Evolutionary conservation across 2,888 invertebrate genomes (phyloP), one percentile per base, ranked within the genome.

Genomic region (Calliphora vomitoria): DNA sequence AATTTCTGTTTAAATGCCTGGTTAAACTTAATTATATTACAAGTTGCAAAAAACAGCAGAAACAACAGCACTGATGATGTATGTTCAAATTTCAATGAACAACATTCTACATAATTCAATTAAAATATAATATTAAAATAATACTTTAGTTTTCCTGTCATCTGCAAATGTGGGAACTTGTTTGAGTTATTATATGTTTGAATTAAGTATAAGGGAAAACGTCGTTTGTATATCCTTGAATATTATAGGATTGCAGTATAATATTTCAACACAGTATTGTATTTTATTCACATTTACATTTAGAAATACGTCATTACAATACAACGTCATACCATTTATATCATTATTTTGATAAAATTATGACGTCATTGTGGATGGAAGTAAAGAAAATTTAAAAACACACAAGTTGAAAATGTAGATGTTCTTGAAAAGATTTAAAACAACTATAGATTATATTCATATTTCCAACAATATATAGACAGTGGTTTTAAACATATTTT

Each of bases 71-170:
- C 60, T 2, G 60, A 25, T 31, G 13, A 72, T 71, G n/a, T 64
- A 18, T 81, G 62, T 53, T 64, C n/a, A 11, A 62, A 38, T 80
- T 71, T 53, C 38, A 80, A 50, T 62, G 38, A n/a, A 62, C 62
- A 64, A 60, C 69, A 31, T 60, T 62, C 0, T 69, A 69, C 69
- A 69, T 79, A 79, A 79, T 82, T 86, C 75, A 80, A 86, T 86
- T 86, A 86, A 83, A 80, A 86, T 71, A 69, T 50, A 25, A 72
- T 72, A 75, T 81, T 41, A 60, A 68, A 58, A 66, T 55, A 75
- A 75, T 60, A 18, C 47, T 75, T 75, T 18, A 50, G 13, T 44
- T 71, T 71, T 38, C 35, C 74, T 79, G 82, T 82, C 79, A 66
- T 47, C 44, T 20, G 47, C 18, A 58, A 79, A 64, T 25, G 25